Base-by-base conservation (phyloP, 2,888 invertebrate species). In the Zelleria hepariella region DNA sequence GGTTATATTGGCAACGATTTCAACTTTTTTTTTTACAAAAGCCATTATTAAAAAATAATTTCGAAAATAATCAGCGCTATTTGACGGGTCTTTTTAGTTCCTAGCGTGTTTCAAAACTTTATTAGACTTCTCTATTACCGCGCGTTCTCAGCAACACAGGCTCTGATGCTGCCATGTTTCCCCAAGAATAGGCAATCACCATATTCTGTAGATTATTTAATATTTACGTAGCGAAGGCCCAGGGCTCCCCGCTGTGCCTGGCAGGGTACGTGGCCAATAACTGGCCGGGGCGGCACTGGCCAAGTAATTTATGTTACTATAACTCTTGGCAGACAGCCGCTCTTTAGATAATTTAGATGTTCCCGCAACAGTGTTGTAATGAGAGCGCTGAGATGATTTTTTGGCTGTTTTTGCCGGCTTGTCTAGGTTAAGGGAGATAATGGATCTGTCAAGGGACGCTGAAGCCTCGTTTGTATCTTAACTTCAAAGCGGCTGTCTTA, bases 321-420 rank as follows among this genome's bases (percentile, higher is more conserved):
- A 87, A 85, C 82, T 87, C 87, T 58, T 58, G n/a, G n/a, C n/a
- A 71, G 82, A 81, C 85, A 77, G 82, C 77, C 74, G 73, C 74
- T 75, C 84, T 78, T 82, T 82, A 82, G 80, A 82, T 86, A 86
- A 87, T 87, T 86, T 86, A 87, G 87, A 86, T 78, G 87, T 87
- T 82, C 72, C 65, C 62, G 80, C 86, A 86, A 87, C 87, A 80
- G 77, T 84, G 87, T 87, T 78, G 80, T 85, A 86, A 87, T 86
- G 82, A 86, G 85, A 81, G 77, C 74, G 68, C 84, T 82, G 77
- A 78, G 10, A 15, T 15, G 10, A 15, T 42, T 42, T 42, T 42
- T 15, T 15, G 15, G 10, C 15, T 42, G 2, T 42, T 42, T 15
- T 0, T n/a, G n/a, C n/a, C n/a, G n/a, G n/a, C 15, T 15, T 2